phyloP scores from a whole-genome alignment of 2,797 vertebrate species.

The Novumbra hubbsi region DNA sequence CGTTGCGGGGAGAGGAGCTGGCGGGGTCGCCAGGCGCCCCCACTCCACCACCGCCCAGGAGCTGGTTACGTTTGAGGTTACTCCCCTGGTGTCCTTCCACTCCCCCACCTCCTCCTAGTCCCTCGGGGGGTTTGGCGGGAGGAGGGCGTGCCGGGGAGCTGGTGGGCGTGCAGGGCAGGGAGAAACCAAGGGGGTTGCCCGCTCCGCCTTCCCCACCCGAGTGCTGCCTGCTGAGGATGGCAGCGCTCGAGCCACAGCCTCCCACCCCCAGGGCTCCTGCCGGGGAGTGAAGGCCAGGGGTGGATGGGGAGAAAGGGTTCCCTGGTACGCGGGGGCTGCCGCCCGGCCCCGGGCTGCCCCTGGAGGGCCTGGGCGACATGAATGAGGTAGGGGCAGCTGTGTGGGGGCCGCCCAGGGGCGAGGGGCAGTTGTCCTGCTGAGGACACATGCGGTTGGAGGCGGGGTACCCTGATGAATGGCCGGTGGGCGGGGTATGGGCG shows the following conservation, averaged over 20 bases:
- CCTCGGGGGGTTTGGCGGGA: slow-evolving; percentile 74
- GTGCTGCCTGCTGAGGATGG: slow-evolving; percentile 66
- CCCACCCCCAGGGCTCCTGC: slow-evolving; percentile 57
- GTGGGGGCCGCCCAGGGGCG: slow-evolving; percentile 83
- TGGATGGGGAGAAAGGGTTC: slow-evolving; percentile 87
- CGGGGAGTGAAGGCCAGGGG: slow-evolving; percentile 70
- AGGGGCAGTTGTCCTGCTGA: slow-evolving; percentile 76
- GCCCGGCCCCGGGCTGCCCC: slow-evolving; percentile 82
- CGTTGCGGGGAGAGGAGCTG: slow-evolving; percentile 69
- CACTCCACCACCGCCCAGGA: slow-evolving; percentile 59
- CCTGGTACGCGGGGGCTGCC: slow-evolving; percentile 80
- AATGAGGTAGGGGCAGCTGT: slow-evolving; percentile 87
- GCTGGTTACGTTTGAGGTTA: slow-evolving; percentile 68
- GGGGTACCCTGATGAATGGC: slow-evolving; percentile 73
- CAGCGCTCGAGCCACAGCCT: slow-evolving; percentile 59
- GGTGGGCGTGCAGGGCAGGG: slow-evolving; percentile 70
- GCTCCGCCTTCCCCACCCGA: slow-evolving; percentile 55
- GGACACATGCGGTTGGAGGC: slow-evolving; percentile 81
- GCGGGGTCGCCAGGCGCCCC: slow-evolving; percentile 27
- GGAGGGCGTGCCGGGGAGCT: slow-evolving; percentile 73
- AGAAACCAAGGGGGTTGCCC: slow-evolving; percentile 63
- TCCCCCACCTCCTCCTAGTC: slow-evolving; percentile 52
- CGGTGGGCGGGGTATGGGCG: slow-evolving; percentile 56
- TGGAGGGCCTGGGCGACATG: slow-evolving; percentile 86
- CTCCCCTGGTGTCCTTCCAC: slow-evolving; percentile 56